Evolutionary conservation across 1,140 invertebrate species (phyloP).

Genomic region (Drosophila fuyamai): DNA sequence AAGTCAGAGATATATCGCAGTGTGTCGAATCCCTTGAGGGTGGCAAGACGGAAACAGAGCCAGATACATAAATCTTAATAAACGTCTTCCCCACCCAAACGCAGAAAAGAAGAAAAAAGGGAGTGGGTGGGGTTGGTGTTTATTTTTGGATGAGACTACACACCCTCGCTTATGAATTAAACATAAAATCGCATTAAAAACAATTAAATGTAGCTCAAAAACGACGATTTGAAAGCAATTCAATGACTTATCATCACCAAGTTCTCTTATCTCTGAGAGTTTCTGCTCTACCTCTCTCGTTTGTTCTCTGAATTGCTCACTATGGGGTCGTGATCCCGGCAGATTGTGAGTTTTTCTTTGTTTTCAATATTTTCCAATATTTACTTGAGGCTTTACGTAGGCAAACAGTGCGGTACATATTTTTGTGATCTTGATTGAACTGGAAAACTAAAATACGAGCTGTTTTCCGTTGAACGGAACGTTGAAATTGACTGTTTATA

Average conservation of each 20-base stretch:
- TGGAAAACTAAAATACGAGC: background rate
- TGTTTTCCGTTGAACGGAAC: background rate
- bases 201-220: slow-evolving; percentile 31
- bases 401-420: background rate
- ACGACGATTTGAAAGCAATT: slow-evolving; percentile 33
- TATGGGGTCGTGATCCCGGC: slow-evolving; percentile 33
- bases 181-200: slow-evolving; percentile 31
- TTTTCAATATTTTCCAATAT: slow-evolving; percentile 50
- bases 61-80: slow-evolving; percentile 66
- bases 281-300: background rate
- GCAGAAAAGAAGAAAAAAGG: background rate
- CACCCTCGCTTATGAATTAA: slow-evolving; percentile 5
- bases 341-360: slow-evolving; percentile 49
- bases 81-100: slow-evolving; percentile 29
- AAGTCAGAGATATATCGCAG: slow-evolving; percentile 26
- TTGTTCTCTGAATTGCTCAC: background rate
- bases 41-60: slow-evolving; percentile 17
- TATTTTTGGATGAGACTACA: slow-evolving; percentile 24
- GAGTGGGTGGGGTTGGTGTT: slow-evolving; percentile 14
- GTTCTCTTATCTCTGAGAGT: slow-evolving; percentile 12
- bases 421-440: background rate
- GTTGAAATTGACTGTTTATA: background rate
- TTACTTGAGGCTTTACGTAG: slow-evolving; percentile 13
- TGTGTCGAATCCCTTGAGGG: slow-evolving; percentile 9
- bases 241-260: slow-evolving; percentile 10